Base-by-base conservation (phyloP, 2,888 invertebrate genomes). In the Monochamus alternatus region DNA sequence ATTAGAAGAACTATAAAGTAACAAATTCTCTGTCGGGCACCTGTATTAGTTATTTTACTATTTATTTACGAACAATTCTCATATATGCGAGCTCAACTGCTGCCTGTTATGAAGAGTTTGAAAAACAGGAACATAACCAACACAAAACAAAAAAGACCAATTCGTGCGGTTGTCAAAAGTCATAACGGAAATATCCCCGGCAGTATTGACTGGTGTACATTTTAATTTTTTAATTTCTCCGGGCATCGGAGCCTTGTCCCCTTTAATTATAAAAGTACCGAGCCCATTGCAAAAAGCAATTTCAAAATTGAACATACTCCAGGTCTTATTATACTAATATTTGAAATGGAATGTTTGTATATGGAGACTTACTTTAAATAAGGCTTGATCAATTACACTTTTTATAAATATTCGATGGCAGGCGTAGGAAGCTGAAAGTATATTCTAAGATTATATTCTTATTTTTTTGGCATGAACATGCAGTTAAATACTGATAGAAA, bases 191-290 rank as follows among this genome's bases (percentile, higher is more conserved):
- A 38, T 62, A 62, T 62, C 38, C 62, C 62, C 38, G 62, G 62
- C n/a, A n/a, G 31, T 12, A 62, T 62, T 62, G 38, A 12, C 38
- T 62, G n/a, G n/a, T 62, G 62, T 62, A 32, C 62, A 38, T 62
- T 62, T 62, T 62, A 62, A 62, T 62, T 62, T 62, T 62, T 62
- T 62, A 62, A 62, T 62, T 62, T 62, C 38, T 62, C 62, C 38
- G 60, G 31, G 60, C 12, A 38, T n/a, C 5, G 38, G 30, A 22
- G 38, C 12, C 38, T 62, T 62, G 62, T 62, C 38, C n/a, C 7
- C 62, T 32, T 38, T 62, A 62, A 62, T 62, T 62, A 62, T 38
- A 62, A 62, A 62, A 62, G 62, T 62, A 32, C n/a, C 12, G 38
- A 32, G 62, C 8, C 59, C 30, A 31, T n/a, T 10, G 38, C 3